These are phyloP conservation scores for Peromyscus polionotus DNA, from an alignment of 2,113 vertebrate species.

Conservation along the genomic window DNA sequence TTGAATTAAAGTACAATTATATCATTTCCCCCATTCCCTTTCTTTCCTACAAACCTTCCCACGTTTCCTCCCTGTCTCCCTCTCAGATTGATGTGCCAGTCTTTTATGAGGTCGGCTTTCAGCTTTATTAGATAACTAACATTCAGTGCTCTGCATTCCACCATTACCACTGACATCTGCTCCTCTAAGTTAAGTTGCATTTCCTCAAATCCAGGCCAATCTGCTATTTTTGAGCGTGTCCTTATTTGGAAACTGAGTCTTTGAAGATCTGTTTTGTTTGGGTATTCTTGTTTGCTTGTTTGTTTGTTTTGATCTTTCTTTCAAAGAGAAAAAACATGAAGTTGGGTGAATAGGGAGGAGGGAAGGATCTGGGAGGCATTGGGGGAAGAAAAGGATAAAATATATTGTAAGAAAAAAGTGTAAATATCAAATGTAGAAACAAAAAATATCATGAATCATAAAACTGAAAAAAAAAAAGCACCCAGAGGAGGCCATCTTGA, in stretches of 20 bases:
- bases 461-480: background rate
- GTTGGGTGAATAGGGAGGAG: background rate
- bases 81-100: background rate
- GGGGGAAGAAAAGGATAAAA: background rate
- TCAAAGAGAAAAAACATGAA: background rate
- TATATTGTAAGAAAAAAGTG: background rate
- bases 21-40: background rate
- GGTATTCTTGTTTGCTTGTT: background rate
- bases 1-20: background rate
- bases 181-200: background rate
- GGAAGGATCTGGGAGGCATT: background rate
- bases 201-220: background rate
- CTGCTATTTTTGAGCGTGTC: background rate
- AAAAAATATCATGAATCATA: background rate
- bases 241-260: conserved; percentile 24
- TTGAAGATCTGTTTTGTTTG: background rate
- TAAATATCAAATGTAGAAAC: background rate
- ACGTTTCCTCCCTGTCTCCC: background rate
- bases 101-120: background rate
- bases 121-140: background rate
- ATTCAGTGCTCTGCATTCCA: background rate
- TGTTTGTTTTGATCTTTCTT: background rate
- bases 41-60: background rate
- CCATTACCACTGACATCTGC: background rate
- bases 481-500: background rate